These are phyloP conservation scores for Silurus aristotelis DNA, from an alignment of 2,797 vertebrate species.

Conservation along the genomic window DNA sequence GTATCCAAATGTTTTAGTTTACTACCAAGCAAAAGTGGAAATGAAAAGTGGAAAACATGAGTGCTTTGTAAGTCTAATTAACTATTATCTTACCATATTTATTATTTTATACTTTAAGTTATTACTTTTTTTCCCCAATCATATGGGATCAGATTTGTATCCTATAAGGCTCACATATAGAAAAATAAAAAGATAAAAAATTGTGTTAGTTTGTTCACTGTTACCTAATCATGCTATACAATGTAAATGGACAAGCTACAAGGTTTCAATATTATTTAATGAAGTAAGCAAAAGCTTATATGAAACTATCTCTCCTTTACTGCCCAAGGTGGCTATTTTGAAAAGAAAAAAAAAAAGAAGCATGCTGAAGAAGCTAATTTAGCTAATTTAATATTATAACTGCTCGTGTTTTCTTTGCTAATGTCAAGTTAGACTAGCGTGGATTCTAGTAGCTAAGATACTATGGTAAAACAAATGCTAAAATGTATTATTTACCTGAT, in stretches of 20 bases:
- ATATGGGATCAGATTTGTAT: neutral
- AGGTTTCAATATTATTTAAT: neutral
- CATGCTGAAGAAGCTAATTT: neutral
- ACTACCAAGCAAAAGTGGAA: neutral
- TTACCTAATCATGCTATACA: neutral
- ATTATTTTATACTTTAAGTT: too few species aligned
- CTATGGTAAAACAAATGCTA: neutral
- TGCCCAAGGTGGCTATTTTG: neutral
- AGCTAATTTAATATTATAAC: neutral
- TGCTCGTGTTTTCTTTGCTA: neutral
- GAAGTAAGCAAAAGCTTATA: neutral
- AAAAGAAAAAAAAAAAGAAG: neutral
- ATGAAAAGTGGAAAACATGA: too few species aligned
- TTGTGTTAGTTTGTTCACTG: neutral
- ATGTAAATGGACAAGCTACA: neutral
- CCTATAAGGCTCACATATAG: neutral
- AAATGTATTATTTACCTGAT: neutral
- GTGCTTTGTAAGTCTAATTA: neutral
- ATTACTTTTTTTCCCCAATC: neutral
- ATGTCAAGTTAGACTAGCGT: neutral
- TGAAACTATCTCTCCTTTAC: neutral
- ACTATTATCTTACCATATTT: neutral
- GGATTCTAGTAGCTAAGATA: neutral
- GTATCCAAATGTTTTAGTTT: neutral
- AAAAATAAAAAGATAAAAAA: neutral